These are phyloP conservation scores for Rhynchomys soricoides DNA, from an alignment of 2,113 vertebrate species.

Conservation along the genomic window DNA sequence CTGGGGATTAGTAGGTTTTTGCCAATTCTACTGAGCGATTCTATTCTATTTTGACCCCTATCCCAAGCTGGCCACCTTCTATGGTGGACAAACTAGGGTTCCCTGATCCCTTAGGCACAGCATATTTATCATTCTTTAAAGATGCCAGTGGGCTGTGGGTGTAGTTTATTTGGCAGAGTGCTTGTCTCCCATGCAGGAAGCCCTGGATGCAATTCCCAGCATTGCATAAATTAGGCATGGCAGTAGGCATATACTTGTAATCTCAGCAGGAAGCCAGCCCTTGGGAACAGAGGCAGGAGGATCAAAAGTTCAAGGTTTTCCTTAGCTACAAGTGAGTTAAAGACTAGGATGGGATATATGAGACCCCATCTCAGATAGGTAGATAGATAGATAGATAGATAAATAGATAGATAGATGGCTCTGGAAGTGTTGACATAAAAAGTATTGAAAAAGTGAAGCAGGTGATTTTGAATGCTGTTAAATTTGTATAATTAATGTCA, in stretches of 20 bases:
- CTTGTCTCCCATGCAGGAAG: background rate
- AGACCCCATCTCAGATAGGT: background rate
- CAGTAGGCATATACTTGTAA: background rate
- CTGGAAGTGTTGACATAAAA: background rate
- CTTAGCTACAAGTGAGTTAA: background rate
- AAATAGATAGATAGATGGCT: background rate
- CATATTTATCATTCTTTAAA: slow-evolving; percentile 4
- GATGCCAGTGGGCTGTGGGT: background rate
- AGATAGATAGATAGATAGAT: background rate
- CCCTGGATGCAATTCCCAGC: background rate
- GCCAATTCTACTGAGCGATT: background rate
- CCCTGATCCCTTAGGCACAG: background rate
- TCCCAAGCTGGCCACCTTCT: background rate
- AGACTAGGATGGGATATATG: background rate
- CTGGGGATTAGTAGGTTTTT: background rate
- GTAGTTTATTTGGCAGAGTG: background rate
- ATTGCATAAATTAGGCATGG: background rate
- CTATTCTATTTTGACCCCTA: background rate
- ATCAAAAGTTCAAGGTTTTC: background rate
- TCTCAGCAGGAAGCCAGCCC: background rate
- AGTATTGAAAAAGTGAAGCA: background rate
- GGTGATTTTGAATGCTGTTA: background rate
- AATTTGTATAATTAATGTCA: background rate
- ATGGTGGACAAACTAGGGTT: background rate
- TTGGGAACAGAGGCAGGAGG: background rate